Conservation (phyloP, 2,797 vertebrate genomes). For the Anniella stebbinsi region DNA sequence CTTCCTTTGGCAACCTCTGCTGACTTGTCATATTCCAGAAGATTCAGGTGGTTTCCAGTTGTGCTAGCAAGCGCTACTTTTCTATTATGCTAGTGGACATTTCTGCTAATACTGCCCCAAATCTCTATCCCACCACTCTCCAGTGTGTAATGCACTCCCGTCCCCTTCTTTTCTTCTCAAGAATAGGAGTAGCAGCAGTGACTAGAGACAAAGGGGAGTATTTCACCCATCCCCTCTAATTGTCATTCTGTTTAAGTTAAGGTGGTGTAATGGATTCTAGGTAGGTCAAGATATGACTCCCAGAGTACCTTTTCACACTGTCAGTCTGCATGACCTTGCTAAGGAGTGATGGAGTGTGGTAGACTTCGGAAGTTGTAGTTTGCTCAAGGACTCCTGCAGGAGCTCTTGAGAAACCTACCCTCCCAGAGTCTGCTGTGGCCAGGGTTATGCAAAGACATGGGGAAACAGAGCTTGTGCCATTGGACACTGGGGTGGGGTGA, state of each 20-base stretch:
- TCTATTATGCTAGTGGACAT: too few relatives aligned
- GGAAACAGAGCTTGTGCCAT: too few relatives aligned
- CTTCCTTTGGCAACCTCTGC: too few relatives aligned
- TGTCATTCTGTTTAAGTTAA: not conserved
- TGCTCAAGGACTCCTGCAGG: too few relatives aligned
- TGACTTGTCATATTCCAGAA: too few relatives aligned
- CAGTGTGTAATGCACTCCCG: not conserved
- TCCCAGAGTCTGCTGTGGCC: too few relatives aligned
- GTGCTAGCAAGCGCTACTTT: too few relatives aligned
- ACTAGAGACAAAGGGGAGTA: not conserved
- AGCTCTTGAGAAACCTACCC: too few relatives aligned
- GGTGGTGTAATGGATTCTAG: not conserved
- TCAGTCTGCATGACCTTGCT: not conserved
- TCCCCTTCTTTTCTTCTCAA: not conserved
- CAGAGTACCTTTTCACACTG: not conserved
- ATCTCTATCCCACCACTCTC: not conserved
- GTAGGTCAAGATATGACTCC: not conserved
- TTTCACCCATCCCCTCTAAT: not conserved
- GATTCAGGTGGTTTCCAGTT: too few relatives aligned
- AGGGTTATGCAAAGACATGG: too few relatives aligned
- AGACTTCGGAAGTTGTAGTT: not conserved
- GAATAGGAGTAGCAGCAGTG: not conserved
- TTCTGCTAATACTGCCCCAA: not conserved
- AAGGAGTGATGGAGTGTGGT: not conserved
- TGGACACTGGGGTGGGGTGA: too few relatives aligned